Evolutionary conservation across 2,113 vertebrate genomes (phyloP).

Genomic region (Puffinus mauretanicus): DNA sequence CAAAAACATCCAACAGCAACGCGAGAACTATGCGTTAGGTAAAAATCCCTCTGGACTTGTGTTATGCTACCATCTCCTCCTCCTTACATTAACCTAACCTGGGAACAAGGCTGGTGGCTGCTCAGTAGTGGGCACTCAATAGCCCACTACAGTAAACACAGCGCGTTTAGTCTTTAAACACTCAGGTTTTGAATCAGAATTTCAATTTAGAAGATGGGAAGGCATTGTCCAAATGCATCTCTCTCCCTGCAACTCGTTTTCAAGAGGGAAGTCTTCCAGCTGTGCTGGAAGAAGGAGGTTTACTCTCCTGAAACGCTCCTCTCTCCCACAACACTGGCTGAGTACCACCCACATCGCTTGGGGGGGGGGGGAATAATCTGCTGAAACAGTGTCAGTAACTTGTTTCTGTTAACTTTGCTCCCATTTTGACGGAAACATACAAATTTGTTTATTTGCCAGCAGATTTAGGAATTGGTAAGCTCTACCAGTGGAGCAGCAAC

Average conservation of each 20-base stretch:
- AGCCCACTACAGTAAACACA: not conserved
- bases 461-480: not conserved
- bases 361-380: no score
- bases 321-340: not conserved
- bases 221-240: not conserved
- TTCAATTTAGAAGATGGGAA: not conserved
- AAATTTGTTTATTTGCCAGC: not conserved
- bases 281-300: not conserved
- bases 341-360: accelerated
- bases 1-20: not conserved
- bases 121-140: not conserved
- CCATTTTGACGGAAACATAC: not conserved
- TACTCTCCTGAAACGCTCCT: not conserved
- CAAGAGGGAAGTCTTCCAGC: not conserved
- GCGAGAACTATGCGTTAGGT: accelerated
- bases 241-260: not conserved
- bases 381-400: not conserved
- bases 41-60: not conserved
- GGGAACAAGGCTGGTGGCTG: not conserved
- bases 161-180: accelerated
- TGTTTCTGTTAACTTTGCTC: not conserved
- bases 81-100: not conserved
- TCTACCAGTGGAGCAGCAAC: not conserved
- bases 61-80: not conserved
- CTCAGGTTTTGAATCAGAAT: not conserved